A percentile compares a stretch with the other conserved stretches of the same genome.
These are phyloP conservation scores for Aradophagus sp. DNA, from an alignment of 1,140 invertebrate species.

Conservation along the genomic window DNA sequence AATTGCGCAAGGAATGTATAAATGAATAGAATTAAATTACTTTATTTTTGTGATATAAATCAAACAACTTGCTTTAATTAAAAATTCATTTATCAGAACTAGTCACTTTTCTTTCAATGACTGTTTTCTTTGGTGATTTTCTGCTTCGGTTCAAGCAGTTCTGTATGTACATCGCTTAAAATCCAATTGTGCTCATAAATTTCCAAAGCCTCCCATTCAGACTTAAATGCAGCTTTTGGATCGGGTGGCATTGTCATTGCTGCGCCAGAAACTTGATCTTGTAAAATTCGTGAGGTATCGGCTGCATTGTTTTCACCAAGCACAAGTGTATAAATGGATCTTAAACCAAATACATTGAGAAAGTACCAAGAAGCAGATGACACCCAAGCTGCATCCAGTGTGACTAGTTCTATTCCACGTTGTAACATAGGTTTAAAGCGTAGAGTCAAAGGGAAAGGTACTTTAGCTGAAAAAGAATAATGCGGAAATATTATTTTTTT, in stretches of 20 bases:
- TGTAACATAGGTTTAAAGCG: conserved; percentile 99
- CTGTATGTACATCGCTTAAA: conserved; percentile 85
- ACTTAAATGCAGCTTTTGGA: conserved; percentile 98
- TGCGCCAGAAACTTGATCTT: conserved; percentile 98
- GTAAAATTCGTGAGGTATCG: conserved; percentile 96
- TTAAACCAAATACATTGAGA: conserved; percentile 98
- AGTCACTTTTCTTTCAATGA: conserved; percentile 65
- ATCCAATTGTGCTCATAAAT: conserved; percentile 95
- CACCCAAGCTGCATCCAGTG: conserved; percentile 99
- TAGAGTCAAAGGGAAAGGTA: conserved; percentile 97
- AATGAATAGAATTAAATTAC: conserved; percentile 27
- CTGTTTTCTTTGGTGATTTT: conserved; percentile 66
- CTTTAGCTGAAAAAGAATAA: conserved; percentile 83
- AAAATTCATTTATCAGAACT: conserved; percentile 23
- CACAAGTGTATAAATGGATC: conserved; percentile 98
- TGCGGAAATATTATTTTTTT: conserved; percentile 11
- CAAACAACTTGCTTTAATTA: conserved; percentile 21
- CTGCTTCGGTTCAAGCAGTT: conserved; percentile 72
- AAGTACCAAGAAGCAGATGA: conserved; percentile 99
- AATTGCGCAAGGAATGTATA: conserved; percentile 42
- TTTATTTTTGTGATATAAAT: conserved; percentile 12
- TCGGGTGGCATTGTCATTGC: conserved; percentile 98
- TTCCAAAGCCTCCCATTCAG: conserved; percentile 99
- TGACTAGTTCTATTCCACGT: conserved; percentile 95
- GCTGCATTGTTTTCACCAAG: conserved; percentile 99